Percentiles rank a stretch among this genome's conserved stretches.
Evolutionary conservation across 2,797 vertebrate species (phyloP).

Genomic region (Rhincodon typus): DNA sequence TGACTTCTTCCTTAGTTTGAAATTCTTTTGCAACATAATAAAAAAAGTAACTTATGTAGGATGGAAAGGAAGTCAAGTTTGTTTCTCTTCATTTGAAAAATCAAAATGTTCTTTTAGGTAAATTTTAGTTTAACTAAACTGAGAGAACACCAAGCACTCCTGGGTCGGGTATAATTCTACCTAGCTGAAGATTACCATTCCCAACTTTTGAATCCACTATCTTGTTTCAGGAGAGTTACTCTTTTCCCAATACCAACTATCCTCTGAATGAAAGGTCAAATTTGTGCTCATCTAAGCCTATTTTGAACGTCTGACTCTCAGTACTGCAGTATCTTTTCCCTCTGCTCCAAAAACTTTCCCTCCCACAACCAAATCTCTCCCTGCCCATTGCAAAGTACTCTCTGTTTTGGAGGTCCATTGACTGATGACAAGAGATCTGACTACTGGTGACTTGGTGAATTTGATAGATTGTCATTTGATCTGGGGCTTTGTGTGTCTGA

Average conservation of each 20-base stretch:
- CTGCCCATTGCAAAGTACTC: background rate
- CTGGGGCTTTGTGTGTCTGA: constrained; percentile 12
- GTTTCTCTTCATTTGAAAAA: background rate
- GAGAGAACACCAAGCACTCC: background rate
- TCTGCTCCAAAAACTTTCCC: background rate
- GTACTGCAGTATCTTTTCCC: background rate
- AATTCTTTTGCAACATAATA: background rate
- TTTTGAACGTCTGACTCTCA: background rate
- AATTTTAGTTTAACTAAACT: background rate
- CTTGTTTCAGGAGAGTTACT: background rate
- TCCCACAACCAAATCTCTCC: background rate
- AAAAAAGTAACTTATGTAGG: background rate
- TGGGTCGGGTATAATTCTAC: background rate
- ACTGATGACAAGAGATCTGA: background rate
- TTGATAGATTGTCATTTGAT: constrained; percentile 30
- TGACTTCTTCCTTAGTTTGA: background rate
- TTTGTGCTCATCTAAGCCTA: background rate
- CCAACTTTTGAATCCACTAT: background rate
- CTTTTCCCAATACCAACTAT: background rate
- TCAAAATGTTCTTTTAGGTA: background rate
- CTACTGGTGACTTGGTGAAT: background rate
- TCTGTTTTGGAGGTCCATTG: background rate
- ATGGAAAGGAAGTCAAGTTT: background rate
- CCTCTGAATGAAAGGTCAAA: background rate
- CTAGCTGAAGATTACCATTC: background rate